Base-by-base conservation (phyloP, 2,113 vertebrate species). In the Myotis lucifugus region DNA sequence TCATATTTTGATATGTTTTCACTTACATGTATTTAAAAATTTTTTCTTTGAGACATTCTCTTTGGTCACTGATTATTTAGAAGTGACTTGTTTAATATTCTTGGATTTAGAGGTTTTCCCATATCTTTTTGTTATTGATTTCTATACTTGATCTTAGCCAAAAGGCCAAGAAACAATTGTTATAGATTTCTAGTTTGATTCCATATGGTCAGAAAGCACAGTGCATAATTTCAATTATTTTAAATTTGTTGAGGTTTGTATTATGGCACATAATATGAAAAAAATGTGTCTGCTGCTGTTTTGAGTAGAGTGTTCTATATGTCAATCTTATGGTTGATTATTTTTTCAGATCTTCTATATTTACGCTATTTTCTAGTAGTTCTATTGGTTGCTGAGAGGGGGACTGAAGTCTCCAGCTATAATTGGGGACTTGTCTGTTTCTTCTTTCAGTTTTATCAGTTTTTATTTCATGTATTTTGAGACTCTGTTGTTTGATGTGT, bases 111-210 rank as follows among this genome's bases (percentile, higher is more conserved):
- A 82, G 67, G 18, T n/a, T 74, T 93, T 54, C 18, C 42, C 40
- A 21, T 54, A 11, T 88, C 27, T 88, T 64, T 56, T 74, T 88
- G 67, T 61, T 77, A 52, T 6, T 77, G 29, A 83, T 88, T 88
- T 93, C 56, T 54, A 74, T 17, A 32, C 27, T 76, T 48, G 46
- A 32, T 32, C 27, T 76, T 76, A 76, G 46, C 46, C 73, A 76
- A 76, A 19, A 50, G 14, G 15, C 27, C 23, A 1, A 76, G 73
- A 76, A 32, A 8, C 9, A 17, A 19, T 61, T 86, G 40, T 73
- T 73, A 82, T 34, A 72, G 34, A 66, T 88, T 88, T 88, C 34
- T 74, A 74, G n/a, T 66, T 74, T 88, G 67, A 83, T 88, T 88
- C 21, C 67, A 61, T 66, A 34, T n/a, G 10, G 11, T 82, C 21